Conservation (phyloP, 2,888 invertebrate genomes). For the Spatulosminthurus flaviceps region DNA sequence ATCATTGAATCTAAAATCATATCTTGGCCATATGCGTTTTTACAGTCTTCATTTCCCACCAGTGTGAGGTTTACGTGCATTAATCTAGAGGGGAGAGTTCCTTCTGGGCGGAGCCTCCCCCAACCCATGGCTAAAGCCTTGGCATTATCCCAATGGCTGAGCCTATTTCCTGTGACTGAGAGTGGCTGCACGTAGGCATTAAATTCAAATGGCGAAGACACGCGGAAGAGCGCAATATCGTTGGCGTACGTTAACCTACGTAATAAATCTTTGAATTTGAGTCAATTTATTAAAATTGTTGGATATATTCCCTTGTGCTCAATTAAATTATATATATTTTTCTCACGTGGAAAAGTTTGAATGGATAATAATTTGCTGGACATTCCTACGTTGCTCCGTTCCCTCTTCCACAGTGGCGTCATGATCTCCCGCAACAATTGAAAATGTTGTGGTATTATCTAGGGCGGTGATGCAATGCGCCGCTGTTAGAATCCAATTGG, state of each 20-base stretch:
- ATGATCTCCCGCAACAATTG: constrained; percentile 49
- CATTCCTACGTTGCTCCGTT: constrained; percentile 43
- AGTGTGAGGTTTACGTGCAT: background rate
- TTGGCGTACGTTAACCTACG: background rate
- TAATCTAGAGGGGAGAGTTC: background rate
- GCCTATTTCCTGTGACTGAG: no score
- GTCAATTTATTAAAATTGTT: no score
- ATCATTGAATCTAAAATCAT: background rate
- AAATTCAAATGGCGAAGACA: background rate
- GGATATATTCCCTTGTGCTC: no score
- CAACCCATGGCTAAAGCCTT: background rate
- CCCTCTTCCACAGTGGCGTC: constrained; percentile 36
- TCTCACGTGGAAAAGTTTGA: constrained; percentile 41
- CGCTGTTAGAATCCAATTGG: constrained; percentile 27
- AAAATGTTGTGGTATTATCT: constrained; percentile 25
- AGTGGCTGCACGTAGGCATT: no score
- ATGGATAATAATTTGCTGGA: constrained; percentile 31
- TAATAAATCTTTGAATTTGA: no score
- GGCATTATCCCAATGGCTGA: background rate
- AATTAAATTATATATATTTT: no score
- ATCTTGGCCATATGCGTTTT: background rate
- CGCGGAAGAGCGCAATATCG: background rate
- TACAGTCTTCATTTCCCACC: background rate
- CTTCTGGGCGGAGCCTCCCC: background rate
- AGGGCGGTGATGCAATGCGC: constrained; percentile 45